Conservation (phyloP, 1,140 invertebrate species). For the Spodoptera litura region DNA sequence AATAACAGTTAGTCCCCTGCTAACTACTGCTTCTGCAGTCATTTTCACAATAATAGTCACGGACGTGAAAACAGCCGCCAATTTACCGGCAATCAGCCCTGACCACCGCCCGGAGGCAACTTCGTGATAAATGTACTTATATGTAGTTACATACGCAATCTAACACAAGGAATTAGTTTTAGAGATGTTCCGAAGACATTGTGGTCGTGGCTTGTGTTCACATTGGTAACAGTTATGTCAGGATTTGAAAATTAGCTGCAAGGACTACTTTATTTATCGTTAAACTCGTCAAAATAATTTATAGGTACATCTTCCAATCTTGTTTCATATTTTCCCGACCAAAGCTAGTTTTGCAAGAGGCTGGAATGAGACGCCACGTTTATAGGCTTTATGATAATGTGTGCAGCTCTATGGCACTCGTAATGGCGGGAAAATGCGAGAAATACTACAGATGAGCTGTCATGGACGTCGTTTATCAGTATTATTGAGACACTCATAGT, state of each 20-base stretch:
- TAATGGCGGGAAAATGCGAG: neutral
- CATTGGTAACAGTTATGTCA: no score
- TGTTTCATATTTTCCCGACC: no score
- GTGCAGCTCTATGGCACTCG: neutral
- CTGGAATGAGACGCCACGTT: no score
- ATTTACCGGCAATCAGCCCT: slow-evolving; percentile 22
- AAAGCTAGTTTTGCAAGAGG: no score
- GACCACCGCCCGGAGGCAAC: neutral
- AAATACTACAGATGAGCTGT: slow-evolving; percentile 20
- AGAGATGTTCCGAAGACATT: no score
- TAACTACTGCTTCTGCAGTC: slow-evolving; percentile 4
- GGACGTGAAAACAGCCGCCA: slow-evolving; percentile 16
- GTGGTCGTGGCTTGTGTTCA: no score
- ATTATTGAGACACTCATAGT: slow-evolving; percentile 9
- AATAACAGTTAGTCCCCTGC: neutral
- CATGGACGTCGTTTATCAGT: slow-evolving; percentile 24
- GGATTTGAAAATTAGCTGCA: no score
- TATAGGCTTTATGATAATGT: neutral
- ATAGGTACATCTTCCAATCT: no score
- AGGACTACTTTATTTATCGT: no score
- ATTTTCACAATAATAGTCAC: slow-evolving; percentile 28
- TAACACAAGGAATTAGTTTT: no score
- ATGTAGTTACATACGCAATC: neutral
- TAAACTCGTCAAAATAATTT: no score
- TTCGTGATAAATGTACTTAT: neutral